Evolutionary conservation across 2,888 invertebrate species (phyloP).

Genomic region (Andrena minutula): DNA sequence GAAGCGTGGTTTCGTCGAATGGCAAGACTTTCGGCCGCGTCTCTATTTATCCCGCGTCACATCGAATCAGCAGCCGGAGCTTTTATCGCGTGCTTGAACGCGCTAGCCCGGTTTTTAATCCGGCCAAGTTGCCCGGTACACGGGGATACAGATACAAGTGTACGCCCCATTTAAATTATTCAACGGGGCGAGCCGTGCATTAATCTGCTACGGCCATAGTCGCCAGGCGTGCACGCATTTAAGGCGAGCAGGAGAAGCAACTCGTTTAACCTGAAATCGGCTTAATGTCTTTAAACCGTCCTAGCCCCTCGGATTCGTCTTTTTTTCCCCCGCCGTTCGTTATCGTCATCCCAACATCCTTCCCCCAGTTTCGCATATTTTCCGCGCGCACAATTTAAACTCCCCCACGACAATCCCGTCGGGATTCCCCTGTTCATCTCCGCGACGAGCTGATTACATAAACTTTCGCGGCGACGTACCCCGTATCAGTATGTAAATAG

Average conservation of each 20-base stretch:
- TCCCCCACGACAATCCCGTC: slow-evolving; percentile 25
- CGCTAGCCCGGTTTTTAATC: background rate
- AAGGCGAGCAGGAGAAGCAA: slow-evolving; percentile 30
- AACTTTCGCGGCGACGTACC: slow-evolving; percentile 60
- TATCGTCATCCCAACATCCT: slow-evolving; percentile 33
- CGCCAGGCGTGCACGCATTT: slow-evolving; percentile 33
- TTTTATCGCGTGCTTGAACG: background rate
- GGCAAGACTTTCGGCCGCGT: background rate
- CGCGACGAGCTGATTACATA: slow-evolving; percentile 62
- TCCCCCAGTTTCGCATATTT: slow-evolving; percentile 54
- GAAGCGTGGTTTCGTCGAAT: slow-evolving; percentile 5
- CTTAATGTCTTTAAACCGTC: slow-evolving; percentile 55
- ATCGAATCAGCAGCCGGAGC: background rate
- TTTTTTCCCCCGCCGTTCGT: slow-evolving; percentile 11
- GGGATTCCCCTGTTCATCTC: slow-evolving; percentile 17
- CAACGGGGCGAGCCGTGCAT: slow-evolving; percentile 41
- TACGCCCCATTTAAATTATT: slow-evolving; percentile 63
- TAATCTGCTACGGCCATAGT: slow-evolving; percentile 39
- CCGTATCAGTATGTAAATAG: slow-evolving; percentile 71
- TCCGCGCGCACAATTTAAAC: slow-evolving; percentile 44
- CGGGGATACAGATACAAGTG: background rate
- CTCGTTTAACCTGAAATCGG: slow-evolving; percentile 65
- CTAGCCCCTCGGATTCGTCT: background rate
- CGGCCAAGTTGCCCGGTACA: background rate
- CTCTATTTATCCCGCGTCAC: background rate